Conservation (phyloP, 2,113 vertebrate species). For the Gymnocephalus cernua region DNA sequence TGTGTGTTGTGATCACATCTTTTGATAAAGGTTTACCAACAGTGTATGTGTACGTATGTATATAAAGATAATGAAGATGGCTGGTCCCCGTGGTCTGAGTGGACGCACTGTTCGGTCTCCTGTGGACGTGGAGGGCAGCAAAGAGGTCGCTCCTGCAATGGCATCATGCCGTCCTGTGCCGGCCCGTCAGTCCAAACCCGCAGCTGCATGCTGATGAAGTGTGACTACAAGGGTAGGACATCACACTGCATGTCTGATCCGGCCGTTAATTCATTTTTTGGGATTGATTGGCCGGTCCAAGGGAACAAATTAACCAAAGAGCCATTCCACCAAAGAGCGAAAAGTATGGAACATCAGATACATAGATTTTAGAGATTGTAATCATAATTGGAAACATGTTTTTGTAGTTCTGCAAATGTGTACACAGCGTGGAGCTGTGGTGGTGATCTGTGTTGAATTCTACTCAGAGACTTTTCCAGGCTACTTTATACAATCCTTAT, state of each 20-base stretch:
- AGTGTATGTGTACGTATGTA: slow-evolving; percentile 10
- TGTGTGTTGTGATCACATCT: neutral
- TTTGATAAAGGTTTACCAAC: neutral
- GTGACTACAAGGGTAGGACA: slow-evolving; percentile 90
- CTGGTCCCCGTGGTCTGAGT: slow-evolving; percentile 98
- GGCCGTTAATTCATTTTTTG: slow-evolving; percentile 13
- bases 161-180: slow-evolving; percentile 88
- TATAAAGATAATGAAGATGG: slow-evolving; percentile 86
- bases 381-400: slow-evolving; percentile 61
- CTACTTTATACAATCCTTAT: neutral
- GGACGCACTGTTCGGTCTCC: slow-evolving; percentile 93
- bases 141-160: slow-evolving; percentile 94
- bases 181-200: slow-evolving; percentile 95
- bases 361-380: slow-evolving; percentile 34
- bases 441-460: slow-evolving; percentile 6
- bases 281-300: slow-evolving; percentile 20
- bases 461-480: slow-evolving; percentile 4
- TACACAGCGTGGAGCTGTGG: slow-evolving; percentile 11
- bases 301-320: neutral
- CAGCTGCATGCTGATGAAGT: slow-evolving; percentile 90
- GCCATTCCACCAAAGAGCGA: slow-evolving; percentile 6
- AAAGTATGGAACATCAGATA: slow-evolving; percentile 28
- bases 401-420: slow-evolving; percentile 13
- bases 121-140: slow-evolving; percentile 95
- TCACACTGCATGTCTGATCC: slow-evolving; percentile 21